Base-by-base conservation (phyloP, 2,888 invertebrate species). In the Tetragonisca angustula region DNA sequence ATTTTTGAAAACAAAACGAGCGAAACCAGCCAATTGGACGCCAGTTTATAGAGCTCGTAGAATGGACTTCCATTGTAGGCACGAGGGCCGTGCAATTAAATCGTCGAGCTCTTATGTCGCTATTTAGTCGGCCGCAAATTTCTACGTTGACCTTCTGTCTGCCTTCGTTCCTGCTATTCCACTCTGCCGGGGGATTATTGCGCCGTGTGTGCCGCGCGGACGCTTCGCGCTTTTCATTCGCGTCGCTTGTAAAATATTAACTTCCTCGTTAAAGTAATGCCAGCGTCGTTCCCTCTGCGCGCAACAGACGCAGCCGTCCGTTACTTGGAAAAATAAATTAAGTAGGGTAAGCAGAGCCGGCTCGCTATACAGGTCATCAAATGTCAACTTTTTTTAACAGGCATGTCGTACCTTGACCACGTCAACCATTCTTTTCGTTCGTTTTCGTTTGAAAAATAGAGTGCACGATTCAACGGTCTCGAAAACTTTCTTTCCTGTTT, bases 71-170 rank as follows among this genome's bases (percentile, higher is more conserved):
- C 64, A 73, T 81, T 81, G 32, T 21, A 59, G 19, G 24, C 62
- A 27, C 17, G 27, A 62, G 27, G 43, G 15, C 19, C 11, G 24
- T 52, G 74, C 82, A 81, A 81, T 81, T 73, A 69, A 81, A 81
- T 81, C 69, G 27, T 70, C n/a, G 27, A 32, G 56, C 73, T 64
- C 17, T 62, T 36, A 73, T 43, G 68, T 50, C 81, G 68, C 62
- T 24, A 24, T 81, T 81, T 73, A 81, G 68, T 56, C 32, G 64
- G 50, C 82, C 82, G 74, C 82, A 81, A 81, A 81, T 81, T 81
- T 74, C 81, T 69, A 24, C 81, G 36, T 81, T 81, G 80, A 80
- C 62, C 36, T 27, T 4, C n/a, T 24, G n/a, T 50, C n/a, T 6
- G 24, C 49, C 27, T 43, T 9, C 19, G 15, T 17, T 24, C 19